Conservation (phyloP, 2,888 invertebrate genomes). For the Tolmerus cingulatus region DNA sequence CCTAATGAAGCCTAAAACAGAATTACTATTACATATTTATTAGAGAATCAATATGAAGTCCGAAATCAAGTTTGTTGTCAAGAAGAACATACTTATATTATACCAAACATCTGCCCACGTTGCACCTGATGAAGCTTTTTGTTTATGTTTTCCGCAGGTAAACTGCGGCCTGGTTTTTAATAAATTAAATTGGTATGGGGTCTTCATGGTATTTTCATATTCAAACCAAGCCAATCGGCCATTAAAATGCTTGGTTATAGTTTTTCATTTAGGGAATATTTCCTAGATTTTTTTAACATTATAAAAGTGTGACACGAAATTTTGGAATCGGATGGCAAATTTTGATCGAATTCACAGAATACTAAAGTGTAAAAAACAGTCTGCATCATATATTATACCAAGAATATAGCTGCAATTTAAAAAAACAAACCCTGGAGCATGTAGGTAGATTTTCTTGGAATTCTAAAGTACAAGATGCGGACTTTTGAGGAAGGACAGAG, state of each 20-base stretch:
- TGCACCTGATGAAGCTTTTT: background rate
- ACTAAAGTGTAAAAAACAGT: background rate
- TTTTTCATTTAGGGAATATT: background rate
- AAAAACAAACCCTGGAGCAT: too few relatives aligned
- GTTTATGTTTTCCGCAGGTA: background rate
- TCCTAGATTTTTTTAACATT: background rate
- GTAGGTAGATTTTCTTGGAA: too few relatives aligned
- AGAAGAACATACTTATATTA: too few relatives aligned
- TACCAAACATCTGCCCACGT: background rate
- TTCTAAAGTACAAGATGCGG: too few relatives aligned
- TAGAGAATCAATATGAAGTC: too few relatives aligned
- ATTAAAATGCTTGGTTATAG: background rate
- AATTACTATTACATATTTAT: too few relatives aligned
- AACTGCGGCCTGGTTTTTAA: background rate
- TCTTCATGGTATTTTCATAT: background rate
- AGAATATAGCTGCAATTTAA: background rate
- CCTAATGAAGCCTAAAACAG: too few relatives aligned
- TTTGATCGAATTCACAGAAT: too few relatives aligned
- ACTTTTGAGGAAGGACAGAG: too few relatives aligned
- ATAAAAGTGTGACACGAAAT: background rate
- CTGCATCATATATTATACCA: background rate
- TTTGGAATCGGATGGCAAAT: too few relatives aligned
- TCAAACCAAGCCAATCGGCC: background rate
- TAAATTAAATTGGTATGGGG: background rate
- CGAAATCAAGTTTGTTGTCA: too few relatives aligned